Evolutionary conservation across 2,113 vertebrate species (phyloP), one percentile per base, ranked within the genome.

Genomic region (Nyctereutes procyonoides): DNA sequence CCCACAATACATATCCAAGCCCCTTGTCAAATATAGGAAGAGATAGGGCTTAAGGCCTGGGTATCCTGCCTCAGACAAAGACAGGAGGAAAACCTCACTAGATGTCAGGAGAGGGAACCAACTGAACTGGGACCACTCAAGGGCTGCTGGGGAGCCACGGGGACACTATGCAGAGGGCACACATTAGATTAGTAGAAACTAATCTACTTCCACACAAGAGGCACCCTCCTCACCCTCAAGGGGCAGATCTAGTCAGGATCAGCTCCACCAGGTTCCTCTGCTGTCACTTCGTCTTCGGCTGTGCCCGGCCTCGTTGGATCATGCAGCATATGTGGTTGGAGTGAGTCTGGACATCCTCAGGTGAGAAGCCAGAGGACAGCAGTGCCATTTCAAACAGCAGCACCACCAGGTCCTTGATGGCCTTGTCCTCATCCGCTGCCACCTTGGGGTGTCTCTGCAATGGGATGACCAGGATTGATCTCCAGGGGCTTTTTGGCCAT

Each of bases 401-500:
- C 95, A 99, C 99, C 96, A 99, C 99, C 10, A 99, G 99, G 85
- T 99, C 99, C 96, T 99, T 99, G 91, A 99, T 99, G 0, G 99
- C 99, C 97, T 99, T 99, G 98, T 99, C 99, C 98, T 99, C 99
- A 97, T 99, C 99, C 0, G 99, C 99, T 1, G 99, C 99, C 0
- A 99, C 99, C 98, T 99, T 99, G 58, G 58, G 99, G 99, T 0
- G 99, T 99, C 97, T 99, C 99, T 98, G 99, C 99, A 19, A 99
- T 99, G 55, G 99, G 99, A 95, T 99, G 99, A 93, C 99, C 99
- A 0, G 99, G 99, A 96, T 99, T 99, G 98, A 99, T 99, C 98
- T 99, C 99, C 97, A 99, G 97, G 97, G 99, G 99, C 88, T 99
- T 99, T 98, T 99, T 99, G 91, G 99, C 99, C 99, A 99, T 99